Evolutionary conservation across 2,113 vertebrate genomes (phyloP).

Genomic region (Micromys minutus): DNA sequence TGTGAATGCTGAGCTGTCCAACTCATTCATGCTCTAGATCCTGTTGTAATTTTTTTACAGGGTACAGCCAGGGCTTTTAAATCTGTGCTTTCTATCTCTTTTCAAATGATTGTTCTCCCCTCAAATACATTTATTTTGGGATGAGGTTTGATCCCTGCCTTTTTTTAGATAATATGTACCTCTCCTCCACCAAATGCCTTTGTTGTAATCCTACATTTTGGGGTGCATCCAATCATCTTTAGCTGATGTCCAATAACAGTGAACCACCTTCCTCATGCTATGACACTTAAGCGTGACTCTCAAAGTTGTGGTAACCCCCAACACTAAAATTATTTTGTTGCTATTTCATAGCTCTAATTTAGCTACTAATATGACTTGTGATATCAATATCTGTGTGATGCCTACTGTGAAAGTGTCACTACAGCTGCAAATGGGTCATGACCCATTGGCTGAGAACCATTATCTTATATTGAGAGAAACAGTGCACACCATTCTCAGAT

Average conservation of each 20-base stretch:
- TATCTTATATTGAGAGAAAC: background rate
- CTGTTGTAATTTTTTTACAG: background rate
- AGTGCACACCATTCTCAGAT: background rate
- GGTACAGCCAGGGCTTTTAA: background rate
- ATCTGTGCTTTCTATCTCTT: background rate
- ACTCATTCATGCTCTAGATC: background rate
- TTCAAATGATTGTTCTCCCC: background rate
- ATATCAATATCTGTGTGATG: background rate
- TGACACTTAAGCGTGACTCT: background rate
- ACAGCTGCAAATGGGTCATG: rapidly evolving
- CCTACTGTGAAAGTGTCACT: background rate
- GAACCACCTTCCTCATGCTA: background rate
- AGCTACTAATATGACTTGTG: background rate
- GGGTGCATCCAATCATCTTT: background rate
- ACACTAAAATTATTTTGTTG: background rate
- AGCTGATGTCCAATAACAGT: background rate
- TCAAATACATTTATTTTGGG: background rate
- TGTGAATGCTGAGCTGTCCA: background rate
- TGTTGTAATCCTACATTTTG: background rate
- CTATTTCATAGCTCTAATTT: background rate
- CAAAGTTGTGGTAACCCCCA: background rate
- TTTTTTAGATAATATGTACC: background rate
- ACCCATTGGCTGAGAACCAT: background rate
- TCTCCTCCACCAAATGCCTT: background rate
- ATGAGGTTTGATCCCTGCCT: background rate